A percentile compares a stretch with the other conserved stretches of the same genome.
These are phyloP conservation scores for Atrichornis clamosus DNA, from an alignment of 2,113 vertebrate genomes.

Conservation along the genomic window DNA sequence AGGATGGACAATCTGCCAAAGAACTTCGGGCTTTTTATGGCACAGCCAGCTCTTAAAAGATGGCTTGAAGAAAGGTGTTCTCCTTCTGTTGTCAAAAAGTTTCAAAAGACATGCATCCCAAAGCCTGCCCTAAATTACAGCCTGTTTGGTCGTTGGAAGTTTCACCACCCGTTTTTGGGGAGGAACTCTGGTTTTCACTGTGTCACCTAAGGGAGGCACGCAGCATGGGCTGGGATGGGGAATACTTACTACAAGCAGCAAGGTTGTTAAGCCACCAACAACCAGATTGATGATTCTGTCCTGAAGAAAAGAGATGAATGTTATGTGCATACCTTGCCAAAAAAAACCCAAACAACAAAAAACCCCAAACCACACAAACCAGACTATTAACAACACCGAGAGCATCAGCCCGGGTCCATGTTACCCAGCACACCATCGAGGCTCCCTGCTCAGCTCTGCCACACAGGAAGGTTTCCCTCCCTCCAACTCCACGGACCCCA, in stretches of 20 bases:
- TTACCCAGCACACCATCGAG: not conserved
- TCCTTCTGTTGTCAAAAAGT: not conserved
- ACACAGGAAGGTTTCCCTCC: not conserved
- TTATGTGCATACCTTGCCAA: not conserved
- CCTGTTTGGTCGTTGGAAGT: not conserved
- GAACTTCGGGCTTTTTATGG: not conserved
- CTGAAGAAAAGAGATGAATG: conserved; percentile 63
- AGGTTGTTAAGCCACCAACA: conserved; percentile 85
- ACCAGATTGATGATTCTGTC: conserved; percentile 93
- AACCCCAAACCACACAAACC: not conserved
- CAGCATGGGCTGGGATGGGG: not conserved
- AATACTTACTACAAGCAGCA: conserved; percentile 91
- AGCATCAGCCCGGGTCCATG: not conserved
- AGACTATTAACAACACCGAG: not conserved
- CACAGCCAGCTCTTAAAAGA: not conserved
- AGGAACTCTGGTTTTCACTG: not conserved
- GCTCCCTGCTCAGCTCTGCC: not conserved
- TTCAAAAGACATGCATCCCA: not conserved
- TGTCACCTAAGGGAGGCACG: not conserved
- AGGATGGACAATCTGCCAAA: not conserved
- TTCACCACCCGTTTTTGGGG: accelerated
- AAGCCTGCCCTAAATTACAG: not conserved
- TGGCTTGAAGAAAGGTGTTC: not conserved
- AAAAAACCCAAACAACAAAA: not conserved
- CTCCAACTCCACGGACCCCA: accelerated